phyloP scores from a whole-genome alignment of 2,113 vertebrate species.

The Macrotus californicus region DNA sequence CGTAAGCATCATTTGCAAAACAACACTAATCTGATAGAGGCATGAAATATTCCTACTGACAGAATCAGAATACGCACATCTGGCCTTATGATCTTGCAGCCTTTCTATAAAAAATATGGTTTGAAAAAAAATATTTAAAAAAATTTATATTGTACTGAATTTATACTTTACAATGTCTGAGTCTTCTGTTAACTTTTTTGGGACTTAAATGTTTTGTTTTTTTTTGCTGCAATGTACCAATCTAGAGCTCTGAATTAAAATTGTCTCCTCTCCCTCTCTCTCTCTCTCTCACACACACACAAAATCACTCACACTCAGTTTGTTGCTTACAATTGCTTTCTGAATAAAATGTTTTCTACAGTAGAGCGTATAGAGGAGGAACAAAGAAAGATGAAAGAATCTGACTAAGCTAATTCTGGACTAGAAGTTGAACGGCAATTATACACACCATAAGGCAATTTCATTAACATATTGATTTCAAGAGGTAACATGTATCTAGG shows the following conservation, averaged over 20 bases:
- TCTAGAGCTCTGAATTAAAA: neutral
- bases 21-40: neutral
- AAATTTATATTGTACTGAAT: neutral
- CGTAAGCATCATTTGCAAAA: conserved; percentile 22
- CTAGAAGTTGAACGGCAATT: conserved; percentile 35
- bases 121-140: no score
- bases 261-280: neutral
- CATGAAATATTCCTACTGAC: neutral
- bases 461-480: conserved; percentile 66
- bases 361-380: conserved; percentile 3
- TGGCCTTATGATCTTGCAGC: neutral
- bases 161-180: neutral
- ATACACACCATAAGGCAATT: conserved; percentile 43
- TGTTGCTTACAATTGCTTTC: conserved; percentile 18
- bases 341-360: conserved; percentile 38
- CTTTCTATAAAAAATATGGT: conserved; percentile 9
- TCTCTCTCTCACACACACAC: neutral
- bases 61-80: neutral
- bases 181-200: conserved; percentile 27
- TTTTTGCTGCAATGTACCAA: conserved; percentile 4
- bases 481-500: conserved; percentile 29
- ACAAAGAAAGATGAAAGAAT: conserved; percentile 44
- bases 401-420: conserved; percentile 48
- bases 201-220: conserved; percentile 4
- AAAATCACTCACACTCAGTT: neutral